phyloP scores from a whole-genome alignment of 2,888 invertebrate genomes.

The Sminthurinus aureus region DNA sequence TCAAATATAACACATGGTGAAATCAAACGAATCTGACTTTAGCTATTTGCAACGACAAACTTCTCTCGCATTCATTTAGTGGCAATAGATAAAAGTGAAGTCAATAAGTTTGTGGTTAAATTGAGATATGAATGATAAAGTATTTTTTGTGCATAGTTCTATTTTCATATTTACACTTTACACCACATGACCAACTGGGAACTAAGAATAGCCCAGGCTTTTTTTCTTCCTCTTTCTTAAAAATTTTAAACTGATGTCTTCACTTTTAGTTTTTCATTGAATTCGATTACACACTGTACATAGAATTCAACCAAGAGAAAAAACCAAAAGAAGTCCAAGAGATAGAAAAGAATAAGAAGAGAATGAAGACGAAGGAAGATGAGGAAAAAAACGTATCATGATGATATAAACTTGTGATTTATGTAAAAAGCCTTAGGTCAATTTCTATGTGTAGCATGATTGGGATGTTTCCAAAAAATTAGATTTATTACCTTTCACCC shows the following conservation, averaged over 20 bases:
- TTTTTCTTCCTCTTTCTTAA: not conserved
- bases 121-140: not conserved
- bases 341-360: not conserved
- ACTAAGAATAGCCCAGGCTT: not conserved
- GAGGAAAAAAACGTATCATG: constrained; percentile 11
- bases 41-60: no score
- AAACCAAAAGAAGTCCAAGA: no score
- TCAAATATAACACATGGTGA: not conserved
- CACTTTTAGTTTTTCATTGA: constrained; percentile 5
- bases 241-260: not conserved
- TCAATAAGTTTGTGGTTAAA: not conserved
- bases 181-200: not conserved
- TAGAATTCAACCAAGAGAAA: no score
- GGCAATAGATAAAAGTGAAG: not conserved
- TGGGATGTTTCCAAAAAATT: constrained; percentile 49
- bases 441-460: constrained; percentile 43
- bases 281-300: constrained; percentile 8
- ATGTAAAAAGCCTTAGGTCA: constrained; percentile 33
- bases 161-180: not conserved
- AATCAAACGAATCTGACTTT: no score
- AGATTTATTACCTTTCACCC: constrained; percentile 53
- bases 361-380: not conserved
- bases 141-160: not conserved
- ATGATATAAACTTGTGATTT: constrained; percentile 31
- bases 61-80: not conserved